These are phyloP conservation scores for Heloderma charlesbogerti DNA, from an alignment of 2,113 vertebrate species.

Conservation along the genomic window DNA sequence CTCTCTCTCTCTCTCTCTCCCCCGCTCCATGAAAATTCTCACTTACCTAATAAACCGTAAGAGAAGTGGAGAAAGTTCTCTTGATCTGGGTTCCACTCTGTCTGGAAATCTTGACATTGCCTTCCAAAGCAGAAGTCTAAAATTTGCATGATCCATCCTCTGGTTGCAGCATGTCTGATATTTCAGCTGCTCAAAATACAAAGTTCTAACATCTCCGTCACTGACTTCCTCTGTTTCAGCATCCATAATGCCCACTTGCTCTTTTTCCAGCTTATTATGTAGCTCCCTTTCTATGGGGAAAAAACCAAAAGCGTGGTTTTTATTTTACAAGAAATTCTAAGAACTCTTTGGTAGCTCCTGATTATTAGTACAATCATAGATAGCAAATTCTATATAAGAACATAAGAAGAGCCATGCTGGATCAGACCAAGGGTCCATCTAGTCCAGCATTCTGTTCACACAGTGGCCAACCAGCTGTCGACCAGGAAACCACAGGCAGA, in stretches of 20 bases:
- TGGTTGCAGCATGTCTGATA: slow-evolving; percentile 74
- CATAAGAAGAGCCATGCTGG: no score
- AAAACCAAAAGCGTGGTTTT: background rate
- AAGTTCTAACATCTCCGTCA: slow-evolving; percentile 76
- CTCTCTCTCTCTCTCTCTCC: background rate
- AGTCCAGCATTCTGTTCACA: no score
- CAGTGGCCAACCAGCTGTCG: no score
- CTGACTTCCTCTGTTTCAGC: slow-evolving; percentile 74
- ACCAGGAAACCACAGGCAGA: no score
- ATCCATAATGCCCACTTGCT: slow-evolving; percentile 40
- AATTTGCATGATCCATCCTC: slow-evolving; percentile 92
- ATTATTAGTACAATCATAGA: background rate
- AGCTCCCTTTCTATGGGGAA: slow-evolving; percentile 86
- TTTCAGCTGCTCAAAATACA: slow-evolving; percentile 84
- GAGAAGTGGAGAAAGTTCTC: slow-evolving; percentile 92
- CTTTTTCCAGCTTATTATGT: slow-evolving; percentile 67
- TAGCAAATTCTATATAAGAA: background rate
- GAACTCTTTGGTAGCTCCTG: slow-evolving; percentile 6
- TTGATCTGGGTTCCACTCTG: slow-evolving; percentile 89
- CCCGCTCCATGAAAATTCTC: background rate
- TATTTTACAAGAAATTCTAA: background rate
- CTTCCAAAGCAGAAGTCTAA: slow-evolving; percentile 91
- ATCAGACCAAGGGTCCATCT: no score
- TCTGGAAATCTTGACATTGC: slow-evolving; percentile 90
- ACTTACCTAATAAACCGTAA: slow-evolving; percentile 92